Conservation (phyloP, 1,140 invertebrate species). For the Plectrocnemia conspersa region DNA sequence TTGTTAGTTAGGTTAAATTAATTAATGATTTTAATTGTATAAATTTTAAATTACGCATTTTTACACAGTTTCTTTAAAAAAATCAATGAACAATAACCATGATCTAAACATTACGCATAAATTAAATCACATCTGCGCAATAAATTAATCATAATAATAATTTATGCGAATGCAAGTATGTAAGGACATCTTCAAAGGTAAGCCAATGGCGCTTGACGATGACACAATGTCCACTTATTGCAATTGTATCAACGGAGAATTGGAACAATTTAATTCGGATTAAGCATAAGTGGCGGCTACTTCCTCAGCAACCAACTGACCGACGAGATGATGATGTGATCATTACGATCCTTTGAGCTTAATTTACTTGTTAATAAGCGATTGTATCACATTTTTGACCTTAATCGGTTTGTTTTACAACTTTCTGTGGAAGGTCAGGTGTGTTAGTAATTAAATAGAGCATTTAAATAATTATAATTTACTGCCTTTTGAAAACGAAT, state of each 20-base stretch:
- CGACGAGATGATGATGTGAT: not conserved
- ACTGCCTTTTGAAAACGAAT: too few species aligned
- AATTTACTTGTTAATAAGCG: not conserved
- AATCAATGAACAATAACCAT: not conserved
- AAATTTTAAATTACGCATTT: not conserved
- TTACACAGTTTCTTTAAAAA: not conserved
- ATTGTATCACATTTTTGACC: not conserved
- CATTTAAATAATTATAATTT: not conserved
- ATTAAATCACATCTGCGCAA: not conserved
- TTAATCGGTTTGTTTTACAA: not conserved
- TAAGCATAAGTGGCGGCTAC: constrained; percentile 6
- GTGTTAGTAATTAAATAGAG: not conserved
- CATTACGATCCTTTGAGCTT: not conserved
- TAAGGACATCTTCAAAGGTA: too few species aligned
- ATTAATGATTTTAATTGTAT: not conserved
- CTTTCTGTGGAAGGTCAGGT: not conserved
- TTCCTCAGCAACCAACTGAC: not conserved
- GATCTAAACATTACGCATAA: not conserved
- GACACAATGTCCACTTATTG: constrained; percentile 1
- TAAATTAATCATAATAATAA: not conserved
- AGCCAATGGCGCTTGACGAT: not conserved
- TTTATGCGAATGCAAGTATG: too few species aligned
- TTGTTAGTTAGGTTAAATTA: too few species aligned
- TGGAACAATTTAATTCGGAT: constrained; percentile 2
- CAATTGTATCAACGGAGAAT: constrained; percentile 4